Conservation (phyloP, 2,888 invertebrate species). For the Epirrhoe tristata region DNA sequence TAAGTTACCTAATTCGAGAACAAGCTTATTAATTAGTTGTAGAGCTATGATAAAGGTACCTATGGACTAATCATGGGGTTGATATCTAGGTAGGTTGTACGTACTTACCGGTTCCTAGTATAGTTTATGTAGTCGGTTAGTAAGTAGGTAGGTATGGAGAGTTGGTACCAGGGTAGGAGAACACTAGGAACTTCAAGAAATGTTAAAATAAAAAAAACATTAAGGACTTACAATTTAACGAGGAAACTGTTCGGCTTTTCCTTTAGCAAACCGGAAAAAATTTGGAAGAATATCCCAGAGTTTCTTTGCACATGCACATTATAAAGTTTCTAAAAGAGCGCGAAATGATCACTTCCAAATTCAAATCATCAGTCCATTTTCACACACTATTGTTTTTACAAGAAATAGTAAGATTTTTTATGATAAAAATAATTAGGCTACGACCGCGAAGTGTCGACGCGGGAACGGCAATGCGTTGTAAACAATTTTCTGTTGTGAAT, state of each 20-base stretch:
- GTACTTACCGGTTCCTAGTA: too few relatives aligned
- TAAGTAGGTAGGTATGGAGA: too few relatives aligned
- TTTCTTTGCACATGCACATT: slow-evolving; percentile 36
- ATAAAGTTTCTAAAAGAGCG: slow-evolving; percentile 20
- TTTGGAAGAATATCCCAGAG: slow-evolving; percentile 18
- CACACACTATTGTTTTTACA: slow-evolving; percentile 1
- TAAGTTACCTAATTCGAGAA: too few relatives aligned
- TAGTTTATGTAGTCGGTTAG: too few relatives aligned
- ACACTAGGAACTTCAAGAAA: background rate
- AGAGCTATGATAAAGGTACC: too few relatives aligned
- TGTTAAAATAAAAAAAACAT: background rate
- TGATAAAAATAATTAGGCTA: slow-evolving; percentile 10
- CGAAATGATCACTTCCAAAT: slow-evolving; percentile 31
- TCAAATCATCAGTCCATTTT: slow-evolving; percentile 23
- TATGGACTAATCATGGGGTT: too few relatives aligned
- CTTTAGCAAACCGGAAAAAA: background rate
- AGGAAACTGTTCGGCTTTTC: background rate
- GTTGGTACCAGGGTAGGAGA: too few relatives aligned
- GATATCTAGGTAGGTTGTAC: too few relatives aligned
- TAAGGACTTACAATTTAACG: background rate
- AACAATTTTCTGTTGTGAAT: slow-evolving; percentile 61
- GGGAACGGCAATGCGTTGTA: slow-evolving; percentile 61
- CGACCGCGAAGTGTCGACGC: slow-evolving; percentile 50
- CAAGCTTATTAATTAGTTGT: too few relatives aligned
- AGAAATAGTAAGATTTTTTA: slow-evolving; percentile 1